Evolutionary conservation across 1,140 invertebrate species (phyloP).

Genomic region (Amphibalanus amphitrite): DNA sequence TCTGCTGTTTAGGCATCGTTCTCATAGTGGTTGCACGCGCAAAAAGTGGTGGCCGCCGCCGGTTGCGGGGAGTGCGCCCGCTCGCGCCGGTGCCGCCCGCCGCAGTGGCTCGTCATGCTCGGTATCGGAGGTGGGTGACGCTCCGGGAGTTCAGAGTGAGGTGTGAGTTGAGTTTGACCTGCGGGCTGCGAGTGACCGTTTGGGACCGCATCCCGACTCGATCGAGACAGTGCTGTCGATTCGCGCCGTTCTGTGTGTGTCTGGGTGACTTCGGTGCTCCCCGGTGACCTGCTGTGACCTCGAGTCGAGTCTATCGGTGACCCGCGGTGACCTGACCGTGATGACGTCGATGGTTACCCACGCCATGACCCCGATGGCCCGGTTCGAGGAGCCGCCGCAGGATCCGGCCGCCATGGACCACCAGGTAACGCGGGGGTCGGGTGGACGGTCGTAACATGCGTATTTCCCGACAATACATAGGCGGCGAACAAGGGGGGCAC

Average conservation of each 20-base stretch:
- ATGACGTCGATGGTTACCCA: not conserved
- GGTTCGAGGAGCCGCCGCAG: not conserved
- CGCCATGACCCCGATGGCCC: not conserved
- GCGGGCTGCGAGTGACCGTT: not conserved
- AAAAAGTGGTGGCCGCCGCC: not conserved
- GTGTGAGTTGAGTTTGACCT: not conserved
- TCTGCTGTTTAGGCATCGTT: not conserved
- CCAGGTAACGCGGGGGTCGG: too few species aligned
- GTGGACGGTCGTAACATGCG: too few species aligned
- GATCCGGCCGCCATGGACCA: not conserved
- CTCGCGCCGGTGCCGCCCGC: not conserved
- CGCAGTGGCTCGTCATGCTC: not conserved
- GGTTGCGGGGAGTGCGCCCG: not conserved
- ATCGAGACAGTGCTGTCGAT: too few species aligned
- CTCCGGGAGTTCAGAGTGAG: not conserved
- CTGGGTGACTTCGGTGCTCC: not conserved
- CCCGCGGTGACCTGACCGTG: not conserved
- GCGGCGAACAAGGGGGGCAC: too few species aligned
- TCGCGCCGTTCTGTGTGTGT: too few species aligned
- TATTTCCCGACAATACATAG: too few species aligned
- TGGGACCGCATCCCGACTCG: too few species aligned
- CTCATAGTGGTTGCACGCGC: conserved; percentile 1
- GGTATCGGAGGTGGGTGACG: not conserved
- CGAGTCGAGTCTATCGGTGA: not conserved
- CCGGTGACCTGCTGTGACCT: not conserved